phyloP scores from a whole-genome alignment of 2,113 vertebrate genomes.

The Pseudopodoces humilis region DNA sequence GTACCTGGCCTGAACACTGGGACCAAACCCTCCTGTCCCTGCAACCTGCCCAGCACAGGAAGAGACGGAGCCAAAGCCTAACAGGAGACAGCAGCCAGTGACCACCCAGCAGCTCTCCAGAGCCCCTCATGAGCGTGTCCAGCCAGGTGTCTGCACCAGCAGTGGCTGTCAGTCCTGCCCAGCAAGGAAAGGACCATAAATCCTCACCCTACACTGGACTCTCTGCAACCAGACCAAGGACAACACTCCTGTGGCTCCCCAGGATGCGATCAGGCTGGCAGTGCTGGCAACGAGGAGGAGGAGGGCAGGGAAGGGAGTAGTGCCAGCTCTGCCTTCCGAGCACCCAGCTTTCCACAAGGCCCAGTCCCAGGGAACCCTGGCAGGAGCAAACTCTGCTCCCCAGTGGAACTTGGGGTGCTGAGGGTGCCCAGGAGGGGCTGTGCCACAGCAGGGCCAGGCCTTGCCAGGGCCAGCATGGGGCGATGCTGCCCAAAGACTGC shows the following conservation, averaged over 20 bases:
- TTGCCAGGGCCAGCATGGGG: accelerated
- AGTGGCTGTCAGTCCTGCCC: background rate
- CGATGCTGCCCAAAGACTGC: accelerated
- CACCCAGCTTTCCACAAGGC: too few relatives aligned
- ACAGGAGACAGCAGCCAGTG: background rate
- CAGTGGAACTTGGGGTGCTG: background rate
- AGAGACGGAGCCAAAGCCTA: background rate
- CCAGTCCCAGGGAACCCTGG: background rate
- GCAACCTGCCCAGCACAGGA: accelerated
- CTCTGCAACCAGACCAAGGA: accelerated
- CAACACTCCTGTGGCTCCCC: background rate
- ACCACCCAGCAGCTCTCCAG: background rate
- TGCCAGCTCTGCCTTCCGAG: background rate
- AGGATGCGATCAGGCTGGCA: background rate
- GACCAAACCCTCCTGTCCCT: background rate
- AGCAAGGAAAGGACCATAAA: accelerated
- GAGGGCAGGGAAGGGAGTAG: background rate
- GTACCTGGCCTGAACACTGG: background rate
- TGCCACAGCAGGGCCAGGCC: background rate
- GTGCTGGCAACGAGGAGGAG: background rate
- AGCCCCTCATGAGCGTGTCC: accelerated
- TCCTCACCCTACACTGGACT: accelerated
- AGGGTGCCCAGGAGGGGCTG: background rate
- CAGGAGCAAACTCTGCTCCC: background rate
- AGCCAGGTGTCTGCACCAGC: background rate